phyloP scores from a whole-genome alignment of 2,888 invertebrate genomes.

The Xestobium rufovillosum region DNA sequence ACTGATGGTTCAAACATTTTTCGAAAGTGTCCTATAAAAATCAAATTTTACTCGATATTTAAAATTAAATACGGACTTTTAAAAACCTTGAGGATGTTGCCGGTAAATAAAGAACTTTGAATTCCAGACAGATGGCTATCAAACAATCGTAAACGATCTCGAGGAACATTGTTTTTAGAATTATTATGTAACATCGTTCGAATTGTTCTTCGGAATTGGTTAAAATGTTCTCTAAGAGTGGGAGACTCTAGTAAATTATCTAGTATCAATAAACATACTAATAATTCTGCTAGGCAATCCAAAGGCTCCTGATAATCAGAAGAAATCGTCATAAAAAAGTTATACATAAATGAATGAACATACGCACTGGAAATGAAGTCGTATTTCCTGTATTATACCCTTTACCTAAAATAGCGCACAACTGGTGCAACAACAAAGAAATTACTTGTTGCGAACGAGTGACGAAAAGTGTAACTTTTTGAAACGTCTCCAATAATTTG shows the following conservation, averaged over 20 bases:
- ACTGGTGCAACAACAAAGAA: slow-evolving; percentile 64
- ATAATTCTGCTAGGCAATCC: slow-evolving; percentile 57
- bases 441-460: slow-evolving; percentile 65
- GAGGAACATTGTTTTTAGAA: slow-evolving; percentile 50
- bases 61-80: slow-evolving; percentile 20
- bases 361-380: slow-evolving; percentile 35
- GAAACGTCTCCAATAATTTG: slow-evolving; percentile 53
- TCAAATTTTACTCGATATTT: slow-evolving; percentile 29
- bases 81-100: slow-evolving; percentile 61
- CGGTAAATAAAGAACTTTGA: slow-evolving; percentile 58
- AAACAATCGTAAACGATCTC: slow-evolving; percentile 58
- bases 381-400: slow-evolving; percentile 31
- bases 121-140: slow-evolving; percentile 64
- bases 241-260: slow-evolving; percentile 59
- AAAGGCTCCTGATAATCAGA: slow-evolving; percentile 42
- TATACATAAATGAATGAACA: slow-evolving; percentile 4
- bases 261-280: slow-evolving; percentile 58
- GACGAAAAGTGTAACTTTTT: slow-evolving; percentile 59
- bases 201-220: slow-evolving; percentile 65
- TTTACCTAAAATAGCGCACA: slow-evolving; percentile 59
- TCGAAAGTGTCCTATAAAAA: slow-evolving; percentile 34
- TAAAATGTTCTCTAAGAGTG: slow-evolving; percentile 62
- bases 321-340: slow-evolving; percentile 8
- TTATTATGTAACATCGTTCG: slow-evolving; percentile 59
- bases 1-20: slow-evolving; percentile 35